A percentile compares a stretch with the other conserved stretches of the same genome.
phyloP scores from a whole-genome alignment of 2,888 invertebrate genomes.

The Drosophila yooni region DNA sequence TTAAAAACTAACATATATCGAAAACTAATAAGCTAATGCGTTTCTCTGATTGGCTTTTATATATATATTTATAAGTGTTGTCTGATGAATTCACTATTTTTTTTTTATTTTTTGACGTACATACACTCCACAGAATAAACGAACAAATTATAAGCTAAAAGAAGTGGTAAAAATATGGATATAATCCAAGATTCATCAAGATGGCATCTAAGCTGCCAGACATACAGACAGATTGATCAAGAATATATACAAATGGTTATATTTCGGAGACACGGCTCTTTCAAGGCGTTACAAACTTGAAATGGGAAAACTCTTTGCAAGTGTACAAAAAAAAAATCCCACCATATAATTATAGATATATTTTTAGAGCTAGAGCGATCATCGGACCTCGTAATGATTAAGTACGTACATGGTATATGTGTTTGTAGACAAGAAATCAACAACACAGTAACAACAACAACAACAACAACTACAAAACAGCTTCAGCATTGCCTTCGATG shows the following conservation, averaged over 20 bases:
- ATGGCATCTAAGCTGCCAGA: not conserved
- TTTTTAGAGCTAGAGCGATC: slow-evolving; percentile 16
- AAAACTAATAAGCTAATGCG: not conserved
- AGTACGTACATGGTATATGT: not conserved
- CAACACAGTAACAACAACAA: not conserved
- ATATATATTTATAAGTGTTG: not conserved
- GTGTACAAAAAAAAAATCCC: not conserved
- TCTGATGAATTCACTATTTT: not conserved
- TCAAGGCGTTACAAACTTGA: not conserved
- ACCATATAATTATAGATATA: not conserved
- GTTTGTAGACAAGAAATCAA: not conserved
- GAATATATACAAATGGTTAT: not conserved
- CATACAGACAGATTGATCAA: not conserved
- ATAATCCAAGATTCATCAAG: not conserved
- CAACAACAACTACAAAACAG: not conserved
- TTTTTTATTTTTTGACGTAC: not conserved
- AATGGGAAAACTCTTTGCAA: not conserved
- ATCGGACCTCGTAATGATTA: slow-evolving; percentile 16
- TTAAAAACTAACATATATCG: not conserved
- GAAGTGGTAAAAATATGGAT: not conserved
- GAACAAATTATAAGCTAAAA: not conserved
- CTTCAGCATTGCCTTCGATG: not conserved
- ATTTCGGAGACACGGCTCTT: not conserved
- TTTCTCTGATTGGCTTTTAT: not conserved
- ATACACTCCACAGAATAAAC: not conserved